Conservation (phyloP, 2,888 invertebrate genomes). For the Antheraea assamensis region DNA sequence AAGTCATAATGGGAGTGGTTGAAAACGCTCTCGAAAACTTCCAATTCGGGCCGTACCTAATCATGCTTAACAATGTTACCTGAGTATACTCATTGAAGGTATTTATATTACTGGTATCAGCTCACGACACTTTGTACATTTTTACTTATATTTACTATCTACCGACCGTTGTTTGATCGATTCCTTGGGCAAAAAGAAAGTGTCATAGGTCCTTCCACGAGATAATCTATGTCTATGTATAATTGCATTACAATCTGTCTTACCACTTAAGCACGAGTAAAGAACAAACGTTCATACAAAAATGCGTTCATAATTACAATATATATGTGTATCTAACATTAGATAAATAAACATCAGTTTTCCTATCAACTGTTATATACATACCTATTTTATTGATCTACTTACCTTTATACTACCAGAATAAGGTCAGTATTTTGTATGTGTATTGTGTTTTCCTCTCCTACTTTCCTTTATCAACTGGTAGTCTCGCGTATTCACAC, state of each 20-base stretch:
- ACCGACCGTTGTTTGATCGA: background rate
- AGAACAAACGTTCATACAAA: background rate
- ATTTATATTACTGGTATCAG: background rate
- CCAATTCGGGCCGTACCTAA: constrained; percentile 45
- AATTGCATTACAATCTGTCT: background rate
- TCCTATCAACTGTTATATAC: no score
- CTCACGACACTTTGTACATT: background rate
- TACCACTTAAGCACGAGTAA: background rate
- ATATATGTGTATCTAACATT: no score
- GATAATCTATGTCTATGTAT: background rate
- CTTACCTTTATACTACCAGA: no score
- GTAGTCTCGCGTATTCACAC: no score
- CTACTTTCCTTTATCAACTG: no score
- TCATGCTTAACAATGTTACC: constrained; percentile 47
- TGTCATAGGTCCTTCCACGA: background rate
- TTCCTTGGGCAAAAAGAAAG: background rate
- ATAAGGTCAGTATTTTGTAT: no score
- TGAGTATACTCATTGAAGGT: constrained; percentile 25
- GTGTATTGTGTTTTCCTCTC: no score
- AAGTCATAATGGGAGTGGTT: constrained; percentile 56
- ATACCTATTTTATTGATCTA: no score
- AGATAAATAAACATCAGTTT: no score
- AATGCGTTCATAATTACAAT: no score
- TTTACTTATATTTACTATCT: background rate
- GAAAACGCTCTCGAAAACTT: constrained; percentile 45